Base-by-base conservation (phyloP, 2,888 invertebrate species). In the Dynastes hyllus region DNA sequence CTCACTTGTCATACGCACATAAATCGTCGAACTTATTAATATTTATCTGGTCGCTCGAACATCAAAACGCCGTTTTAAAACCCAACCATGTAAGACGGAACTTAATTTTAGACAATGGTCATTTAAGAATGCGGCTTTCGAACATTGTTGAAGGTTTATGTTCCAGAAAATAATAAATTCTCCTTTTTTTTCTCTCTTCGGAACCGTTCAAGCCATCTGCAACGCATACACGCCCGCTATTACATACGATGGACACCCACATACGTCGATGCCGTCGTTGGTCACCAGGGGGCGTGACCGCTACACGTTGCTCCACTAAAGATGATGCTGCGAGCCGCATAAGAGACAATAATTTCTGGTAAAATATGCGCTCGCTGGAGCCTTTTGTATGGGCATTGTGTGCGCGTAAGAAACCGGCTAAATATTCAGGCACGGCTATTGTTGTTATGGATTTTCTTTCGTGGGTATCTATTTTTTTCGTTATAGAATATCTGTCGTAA, bases 211-310 rank as follows among this genome's bases (percentile, higher is more conserved):
- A 73, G 37, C 55, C 73, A 73, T 73, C 73, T 73, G 73, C 58
- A 73, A 58, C 40, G 58, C 40, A 58, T 40, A 40, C 58, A 73
- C 73, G 58, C 58, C 73, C 58, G 55, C 51, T 58, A 69, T 58
- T 73, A 58, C 58, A 58, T 16, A 37, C 16, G 11, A 22, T 29
- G 22, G 55, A 58, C 58, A 73, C 69, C 69, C 69, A 69, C 69
- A 73, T 58, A 55, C 32, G 16, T 37, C 32, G 55, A 55, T 37
- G 58, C 55, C 37, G 55, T 22, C 40, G 55, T 58, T 16, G 55
- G 73, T 58, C 58, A 73, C 73, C 58, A 70, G 58, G 73, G 58
- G 73, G 73, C 73, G 73, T 58, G 73, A 73, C 40, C 58, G 73
- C 22, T 73, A 37, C 32, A 11, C 40, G 22, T 55, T 58, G 73